Base-by-base conservation (phyloP, 2,888 invertebrate species). In the Napeogenes inachia region DNA sequence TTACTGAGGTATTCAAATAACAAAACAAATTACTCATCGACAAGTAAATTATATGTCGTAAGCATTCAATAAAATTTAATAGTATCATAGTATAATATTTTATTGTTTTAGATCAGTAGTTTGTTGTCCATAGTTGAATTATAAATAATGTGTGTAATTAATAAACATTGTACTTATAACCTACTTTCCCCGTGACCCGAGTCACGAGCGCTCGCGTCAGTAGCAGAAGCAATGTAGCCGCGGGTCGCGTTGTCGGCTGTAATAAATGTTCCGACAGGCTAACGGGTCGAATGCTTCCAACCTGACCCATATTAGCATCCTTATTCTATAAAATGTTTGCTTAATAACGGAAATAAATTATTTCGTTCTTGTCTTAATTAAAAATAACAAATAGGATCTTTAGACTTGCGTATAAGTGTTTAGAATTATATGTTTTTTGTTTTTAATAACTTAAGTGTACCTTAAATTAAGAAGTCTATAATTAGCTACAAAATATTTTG, bases 181-280 rank as follows among this genome's bases (percentile, higher is more conserved):
- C 50, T 30, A 50, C 50, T 50, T 50, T 50, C 50, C 50, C 50
- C 50, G 10, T 47, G 30, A 8, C 30, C 30, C 21, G 30, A 50
- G 50, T 50, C 50, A 50, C 50, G 50, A 50, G 50, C 30, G 10
- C 42, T 42, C 42, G 12, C 30, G 50, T 50, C 50, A 50, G 50
- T 50, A 50, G 50, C 50, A 50, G 42, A 6, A 42, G 42, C 42
- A 42, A 6, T 42, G 42, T 10, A 8, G 50, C 50, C 30, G 13
- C 47, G 50, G 50, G 50, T 50, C 30, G 21, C 38, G n/a, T 21
- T 21, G 21, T 21, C 21, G 21, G 21, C 30, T 47, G 63, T 62
- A 59, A 55, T 57, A 54, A 58, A 56, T 59, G 56, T 57, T 57
- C 61, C 63, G 66, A 65, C 68, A 61, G 61, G 38, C 63, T 68